Conservation (phyloP, 2,888 invertebrate species). For the Piscicola geometra region DNA sequence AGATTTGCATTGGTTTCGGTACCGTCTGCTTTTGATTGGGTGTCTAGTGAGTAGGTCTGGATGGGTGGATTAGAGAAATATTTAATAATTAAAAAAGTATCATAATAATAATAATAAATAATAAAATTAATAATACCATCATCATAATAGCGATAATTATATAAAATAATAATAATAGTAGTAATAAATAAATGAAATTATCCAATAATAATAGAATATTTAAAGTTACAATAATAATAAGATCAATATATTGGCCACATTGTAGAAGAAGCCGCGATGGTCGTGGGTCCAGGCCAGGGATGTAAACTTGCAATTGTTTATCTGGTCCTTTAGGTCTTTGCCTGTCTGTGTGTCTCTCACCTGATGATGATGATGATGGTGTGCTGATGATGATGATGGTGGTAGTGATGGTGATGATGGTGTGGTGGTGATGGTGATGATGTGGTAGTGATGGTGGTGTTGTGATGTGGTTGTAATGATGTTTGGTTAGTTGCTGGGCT, state of each 20-base stretch:
- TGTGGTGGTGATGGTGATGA: too few species aligned
- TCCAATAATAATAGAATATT: background rate
- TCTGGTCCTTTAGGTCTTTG: constrained; percentile 78
- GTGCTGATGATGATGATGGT: too few species aligned
- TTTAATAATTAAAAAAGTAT: background rate
- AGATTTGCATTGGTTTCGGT: constrained; percentile 78
- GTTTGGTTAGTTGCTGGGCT: too few species aligned
- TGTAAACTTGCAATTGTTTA: constrained; percentile 87
- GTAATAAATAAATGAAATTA: background rate
- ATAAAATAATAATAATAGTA: background rate
- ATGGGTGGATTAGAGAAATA: too few species aligned
- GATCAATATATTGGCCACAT: too few species aligned
- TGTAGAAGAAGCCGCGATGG: constrained; percentile 89
- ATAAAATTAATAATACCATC: background rate
- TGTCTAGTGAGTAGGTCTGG: constrained; percentile 53
- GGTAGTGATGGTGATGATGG: too few species aligned
- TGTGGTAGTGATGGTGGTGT: too few species aligned
- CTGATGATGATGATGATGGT: too few species aligned
- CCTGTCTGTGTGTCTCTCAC: constrained; percentile 60
- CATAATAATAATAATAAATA: background rate
- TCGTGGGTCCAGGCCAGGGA: constrained; percentile 90
- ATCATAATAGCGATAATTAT: background rate
- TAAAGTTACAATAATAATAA: background rate
- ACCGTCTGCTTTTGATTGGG: constrained; percentile 79
- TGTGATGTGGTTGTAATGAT: too few species aligned